Base-by-base conservation (phyloP, 2,888 invertebrate genomes). In the Drosophila acutilabella region DNA sequence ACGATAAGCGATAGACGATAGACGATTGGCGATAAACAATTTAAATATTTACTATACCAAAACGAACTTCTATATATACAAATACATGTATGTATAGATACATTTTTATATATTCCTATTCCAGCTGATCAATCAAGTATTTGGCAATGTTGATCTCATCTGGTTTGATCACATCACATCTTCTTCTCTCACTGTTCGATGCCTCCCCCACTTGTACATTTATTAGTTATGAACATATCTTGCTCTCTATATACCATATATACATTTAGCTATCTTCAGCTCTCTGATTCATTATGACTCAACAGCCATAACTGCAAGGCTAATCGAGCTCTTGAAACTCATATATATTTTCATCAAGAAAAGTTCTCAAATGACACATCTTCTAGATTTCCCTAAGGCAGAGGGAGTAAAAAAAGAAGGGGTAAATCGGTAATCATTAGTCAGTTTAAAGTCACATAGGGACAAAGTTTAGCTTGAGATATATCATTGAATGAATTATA, bases 121-220 rank as follows among this genome's bases (percentile, higher is more conserved):
- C 47, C 58, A 48, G 47, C 48, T 58, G 58, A 58, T 58, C 48
- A 58, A 58, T 48, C 36, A 7, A 50, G 36, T 50, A 50, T 54
- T 70, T 48, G 42, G 18, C 23, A 20, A 23, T n/a, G 60, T 69
- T 73, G 74, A 73, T 72, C 74, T 67, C 74, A 54, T 67, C 66
- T 61, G 20, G 7, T 33, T 33, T 51, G 8, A 38, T 38, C 4
- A 8, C 48, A 33, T 38, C 36, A 8, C 36, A 36, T 36, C 36
- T 36, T 11, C 11, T 13, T 36, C 50, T 23, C 20, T 18, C 7
- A 14, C 13, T 18, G n/a, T 53, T 13, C 14, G 13, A 8, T 30
- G 8, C 30, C 23, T 30, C 26, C 8, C 41, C 42, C 30, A 30
- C 41, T 30, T 33, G 16, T n/a, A 33, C 44, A 44, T 56, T 44